Conservation (phyloP, 23 tunicate species). For the Clavelina lepadiformis region DNA sequence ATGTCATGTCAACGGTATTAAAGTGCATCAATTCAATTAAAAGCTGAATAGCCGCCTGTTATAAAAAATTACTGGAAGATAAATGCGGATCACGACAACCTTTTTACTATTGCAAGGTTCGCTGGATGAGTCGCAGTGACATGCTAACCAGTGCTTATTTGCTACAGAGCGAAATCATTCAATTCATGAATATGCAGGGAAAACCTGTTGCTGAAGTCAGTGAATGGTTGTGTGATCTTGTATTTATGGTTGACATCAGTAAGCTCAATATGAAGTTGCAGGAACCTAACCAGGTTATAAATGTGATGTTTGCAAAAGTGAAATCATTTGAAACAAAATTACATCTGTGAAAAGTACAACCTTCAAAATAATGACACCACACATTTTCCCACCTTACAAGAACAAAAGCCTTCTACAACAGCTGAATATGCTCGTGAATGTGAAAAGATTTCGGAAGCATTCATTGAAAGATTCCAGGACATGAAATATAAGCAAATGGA, state of each 20-base stretch:
- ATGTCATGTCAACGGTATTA: conserved; percentile 47
- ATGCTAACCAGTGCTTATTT: conserved; percentile 38
- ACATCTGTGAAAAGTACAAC: conserved; percentile 43
- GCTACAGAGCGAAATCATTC: conserved; percentile 21
- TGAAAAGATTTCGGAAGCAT: conserved; percentile 41
- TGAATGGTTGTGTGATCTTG: conserved; percentile 62
- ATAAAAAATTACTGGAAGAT: conserved; percentile 49
- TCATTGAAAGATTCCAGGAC: conserved; percentile 55
- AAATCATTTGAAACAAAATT: conserved; percentile 47
- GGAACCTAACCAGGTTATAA: conserved; percentile 51
- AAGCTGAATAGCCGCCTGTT: conserved; percentile 73
- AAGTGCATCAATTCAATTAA: conserved; percentile 63
- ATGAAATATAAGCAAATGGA: conserved; percentile 53
- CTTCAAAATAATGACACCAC: conserved; percentile 45
- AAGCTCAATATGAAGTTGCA: conserved; percentile 43
- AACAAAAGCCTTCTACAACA: conserved; percentile 56
- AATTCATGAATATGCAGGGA: conserved; percentile 22
- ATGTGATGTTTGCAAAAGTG: conserved; percentile 46
- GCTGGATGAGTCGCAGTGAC: conserved; percentile 52
- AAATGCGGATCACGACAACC: conserved; percentile 42
- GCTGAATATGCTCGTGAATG: conserved; percentile 57
- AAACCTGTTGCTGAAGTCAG: conserved; percentile 49
- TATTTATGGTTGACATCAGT: conserved; percentile 59
- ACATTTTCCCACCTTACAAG: conserved; percentile 65
- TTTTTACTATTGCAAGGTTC: conserved; percentile 51